phyloP scores from a whole-genome alignment of 1,140 invertebrate species.

The Metaphire vulgaris region DNA sequence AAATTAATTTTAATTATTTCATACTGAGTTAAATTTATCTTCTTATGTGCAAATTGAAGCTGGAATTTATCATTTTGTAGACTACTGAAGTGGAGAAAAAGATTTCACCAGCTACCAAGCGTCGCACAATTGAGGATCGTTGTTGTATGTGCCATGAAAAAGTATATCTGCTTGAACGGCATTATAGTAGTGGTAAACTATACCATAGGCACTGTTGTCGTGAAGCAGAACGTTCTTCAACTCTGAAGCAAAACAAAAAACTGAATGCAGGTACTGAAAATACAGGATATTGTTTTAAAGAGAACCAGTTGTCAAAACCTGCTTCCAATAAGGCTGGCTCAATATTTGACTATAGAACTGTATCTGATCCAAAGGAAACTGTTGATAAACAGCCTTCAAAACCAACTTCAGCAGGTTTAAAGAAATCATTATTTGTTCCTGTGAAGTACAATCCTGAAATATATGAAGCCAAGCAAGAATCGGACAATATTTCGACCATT shows the following conservation, averaged over 20 bases:
- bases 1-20: no score
- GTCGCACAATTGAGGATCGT: background rate
- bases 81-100: background rate
- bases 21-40: no score
- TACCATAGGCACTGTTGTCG: constrained; percentile 82
- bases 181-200: constrained; percentile 70
- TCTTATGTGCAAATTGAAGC: no score
- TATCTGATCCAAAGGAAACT: background rate
- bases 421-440: background rate
- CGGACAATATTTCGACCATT: no score
- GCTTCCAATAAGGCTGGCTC: background rate
- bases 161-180: constrained; percentile 81
- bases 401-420: background rate
- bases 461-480: no score
- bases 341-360: background rate
- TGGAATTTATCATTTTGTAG: no score
- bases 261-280: background rate
- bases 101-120: background rate
- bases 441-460: no score
- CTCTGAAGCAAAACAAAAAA: constrained; percentile 13
- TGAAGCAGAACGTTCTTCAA: constrained; percentile 28
- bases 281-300: background rate
- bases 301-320: background rate
- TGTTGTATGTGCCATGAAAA: constrained; percentile 47
- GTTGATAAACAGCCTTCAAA: background rate